Base-by-base conservation (phyloP, 2,888 invertebrate genomes). In the Amblyjoppa proteus region DNA sequence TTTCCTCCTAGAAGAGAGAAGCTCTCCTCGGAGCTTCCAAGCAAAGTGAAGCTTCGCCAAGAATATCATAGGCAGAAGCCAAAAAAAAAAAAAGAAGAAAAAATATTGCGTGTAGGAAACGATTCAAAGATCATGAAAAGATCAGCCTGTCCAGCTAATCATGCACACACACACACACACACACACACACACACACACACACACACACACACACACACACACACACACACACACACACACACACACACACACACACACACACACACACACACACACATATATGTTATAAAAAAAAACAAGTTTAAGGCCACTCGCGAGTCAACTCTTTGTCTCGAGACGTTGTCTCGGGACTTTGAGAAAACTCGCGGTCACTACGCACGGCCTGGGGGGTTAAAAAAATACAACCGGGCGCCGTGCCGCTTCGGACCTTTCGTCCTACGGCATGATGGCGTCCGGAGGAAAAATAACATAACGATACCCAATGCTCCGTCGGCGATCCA, bases 351-450 rank as follows among this genome's bases (percentile, higher is more conserved):
- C 31, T 3, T 9, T 28, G 31, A 28, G 13, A 28, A 13, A 3
- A 28, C 7, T 28, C 28, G 58, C 58, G 58, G 58, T 58, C 28
- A 58, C 58, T 58, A 16, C 31, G 58, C 58, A 28, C 28, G 28
- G 28, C 28, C 58, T 11, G 11, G 3, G 3, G 31, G 31, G 20
- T 11, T 58, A 0, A 58, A 13, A 58, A 58, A 58, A 58, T 28
- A 58, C 58, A 58, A 58, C 58, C 58, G 58, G 13, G 31, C 58
- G 9, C 56, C 56, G 56, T 56, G 56, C 56, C 56, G 25, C 56
- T 56, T 20, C 56, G 56, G 56, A 56, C 56, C 56, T 56, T 56
- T 56, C 56, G 7, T 56, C 56, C 56, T 56, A 56, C 56, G 56
- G n/a, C 56, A 56, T 56, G 56, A 56, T 56, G 25, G 56, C 20